Evolutionary conservation across 2,113 vertebrate species (phyloP).

Genomic region (Antechinus stuartii): DNA sequence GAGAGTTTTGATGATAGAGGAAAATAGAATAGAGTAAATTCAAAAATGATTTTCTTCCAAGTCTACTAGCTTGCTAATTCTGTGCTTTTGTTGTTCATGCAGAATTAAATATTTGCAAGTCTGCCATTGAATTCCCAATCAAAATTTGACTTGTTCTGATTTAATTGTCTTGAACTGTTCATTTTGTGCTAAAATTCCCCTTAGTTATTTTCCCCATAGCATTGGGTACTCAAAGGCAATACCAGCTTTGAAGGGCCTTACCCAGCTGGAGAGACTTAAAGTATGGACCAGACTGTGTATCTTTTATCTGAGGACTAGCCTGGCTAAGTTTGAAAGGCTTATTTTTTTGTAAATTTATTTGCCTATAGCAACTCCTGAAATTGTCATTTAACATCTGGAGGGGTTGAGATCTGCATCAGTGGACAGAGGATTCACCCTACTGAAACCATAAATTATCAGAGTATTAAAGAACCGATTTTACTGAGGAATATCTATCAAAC

Average conservation of each 20-base stretch:
- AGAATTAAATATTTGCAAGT: not conserved
- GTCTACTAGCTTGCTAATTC: not conserved
- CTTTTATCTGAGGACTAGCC: not conserved
- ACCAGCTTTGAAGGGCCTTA: not conserved
- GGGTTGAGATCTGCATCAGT: not conserved
- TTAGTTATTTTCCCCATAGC: not conserved
- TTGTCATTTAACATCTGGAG: not conserved
- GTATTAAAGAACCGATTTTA: not conserved
- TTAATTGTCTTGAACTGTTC: rapidly evolving
- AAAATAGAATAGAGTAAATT: not conserved
- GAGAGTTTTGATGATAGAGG: not conserved
- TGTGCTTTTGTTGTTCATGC: not conserved
- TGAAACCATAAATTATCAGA: not conserved
- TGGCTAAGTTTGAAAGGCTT: not conserved
- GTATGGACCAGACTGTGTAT: not conserved
- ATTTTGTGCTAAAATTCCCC: not conserved
- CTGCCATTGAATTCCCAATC: rapidly evolving
- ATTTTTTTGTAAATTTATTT: not conserved
- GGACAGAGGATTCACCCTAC: not conserved
- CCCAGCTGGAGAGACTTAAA: not conserved
- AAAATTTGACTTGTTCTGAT: constrained; percentile 1
- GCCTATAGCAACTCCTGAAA: constrained; percentile 35
- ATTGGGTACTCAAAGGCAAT: not conserved
- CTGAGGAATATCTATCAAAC: not conserved
- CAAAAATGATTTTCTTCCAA: constrained; percentile 11